phyloP scores from a whole-genome alignment of 2,113 vertebrate genomes.

The Kobus ellipsiprymnus region DNA sequence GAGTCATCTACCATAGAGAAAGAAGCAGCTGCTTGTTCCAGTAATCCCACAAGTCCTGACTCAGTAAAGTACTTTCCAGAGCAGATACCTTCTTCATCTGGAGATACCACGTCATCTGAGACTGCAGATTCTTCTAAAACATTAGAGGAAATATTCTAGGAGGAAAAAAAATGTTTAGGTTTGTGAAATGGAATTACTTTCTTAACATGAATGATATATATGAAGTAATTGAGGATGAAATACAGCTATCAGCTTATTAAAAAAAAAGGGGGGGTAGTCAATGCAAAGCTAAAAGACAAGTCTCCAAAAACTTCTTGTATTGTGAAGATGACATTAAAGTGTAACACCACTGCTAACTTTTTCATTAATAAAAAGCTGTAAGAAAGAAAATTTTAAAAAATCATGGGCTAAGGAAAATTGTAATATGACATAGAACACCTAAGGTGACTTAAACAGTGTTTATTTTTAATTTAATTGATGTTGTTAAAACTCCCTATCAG shows the following conservation, averaged over 20 bases:
- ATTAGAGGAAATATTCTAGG: conserved; percentile 97
- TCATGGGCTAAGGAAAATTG: background rate
- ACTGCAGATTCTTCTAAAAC: conserved; percentile 98
- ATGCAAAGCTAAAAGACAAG: background rate
- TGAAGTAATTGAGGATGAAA: background rate
- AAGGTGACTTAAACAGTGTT: background rate
- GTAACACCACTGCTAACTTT: background rate
- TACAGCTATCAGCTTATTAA: background rate
- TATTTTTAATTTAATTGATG: background rate
- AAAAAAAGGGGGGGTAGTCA: background rate
- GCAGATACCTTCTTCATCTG: conserved; percentile 98
- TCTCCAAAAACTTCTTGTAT: background rate
- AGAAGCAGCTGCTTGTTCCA: conserved; percentile 96
- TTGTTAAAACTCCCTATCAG: background rate
- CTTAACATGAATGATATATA: background rate
- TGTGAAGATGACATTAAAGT: background rate
- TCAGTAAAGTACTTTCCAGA: conserved; percentile 99
- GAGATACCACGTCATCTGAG: conserved; percentile 97
- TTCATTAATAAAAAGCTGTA: background rate
- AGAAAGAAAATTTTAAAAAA: background rate
- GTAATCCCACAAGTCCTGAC: conserved; percentile 94
- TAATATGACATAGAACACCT: background rate
- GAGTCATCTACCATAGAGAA: conserved; percentile 93
- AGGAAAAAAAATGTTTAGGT: background rate
- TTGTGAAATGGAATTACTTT: background rate